Evolutionary conservation across 2,888 invertebrate genomes (phyloP).

Genomic region (Cosmopolites sordidus): DNA sequence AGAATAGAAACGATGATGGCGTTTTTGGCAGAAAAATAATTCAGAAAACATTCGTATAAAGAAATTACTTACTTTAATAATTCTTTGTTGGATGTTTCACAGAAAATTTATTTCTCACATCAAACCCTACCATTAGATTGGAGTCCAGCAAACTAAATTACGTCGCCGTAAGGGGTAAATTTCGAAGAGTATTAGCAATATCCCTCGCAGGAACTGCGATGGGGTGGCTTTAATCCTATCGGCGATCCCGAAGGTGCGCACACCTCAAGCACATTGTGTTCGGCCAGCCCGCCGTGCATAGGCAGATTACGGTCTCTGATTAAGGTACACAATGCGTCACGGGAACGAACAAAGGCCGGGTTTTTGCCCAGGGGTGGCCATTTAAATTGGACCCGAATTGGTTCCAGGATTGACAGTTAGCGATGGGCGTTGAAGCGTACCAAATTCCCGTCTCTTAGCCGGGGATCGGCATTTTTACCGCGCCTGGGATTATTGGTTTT

Average conservation of each 20-base stretch:
- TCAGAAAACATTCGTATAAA: no score
- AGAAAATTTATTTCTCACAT: no score
- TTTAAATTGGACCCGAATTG: slow-evolving; percentile 36
- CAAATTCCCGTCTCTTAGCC: slow-evolving; percentile 23
- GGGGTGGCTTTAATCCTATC: slow-evolving; percentile 41
- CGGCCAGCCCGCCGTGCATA: slow-evolving; percentile 40
- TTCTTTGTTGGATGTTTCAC: no score
- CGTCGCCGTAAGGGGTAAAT: slow-evolving; percentile 10
- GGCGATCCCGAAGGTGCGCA: slow-evolving; percentile 38
- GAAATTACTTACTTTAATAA: no score
- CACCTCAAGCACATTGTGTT: slow-evolving; percentile 42
- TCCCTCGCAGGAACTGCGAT: slow-evolving; percentile 9
- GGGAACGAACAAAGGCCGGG: slow-evolving; percentile 32
- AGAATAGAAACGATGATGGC: no score
- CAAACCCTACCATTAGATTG: no score
- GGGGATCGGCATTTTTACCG: slow-evolving; percentile 26
- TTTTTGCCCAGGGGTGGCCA: slow-evolving; percentile 38
- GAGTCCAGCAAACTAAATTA: slow-evolving; percentile 8
- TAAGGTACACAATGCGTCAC: slow-evolving; percentile 38
- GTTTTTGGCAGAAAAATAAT: no score
- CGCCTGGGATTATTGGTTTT: slow-evolving; percentile 28
- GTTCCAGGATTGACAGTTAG: slow-evolving; percentile 33
- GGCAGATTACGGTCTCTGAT: slow-evolving; percentile 42
- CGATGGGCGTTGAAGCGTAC: slow-evolving; percentile 30
- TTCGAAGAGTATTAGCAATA: slow-evolving; percentile 16